These are phyloP conservation scores for Pogonophryne albipinna DNA, from an alignment of 2,797 vertebrate species.

Conservation along the genomic window DNA sequence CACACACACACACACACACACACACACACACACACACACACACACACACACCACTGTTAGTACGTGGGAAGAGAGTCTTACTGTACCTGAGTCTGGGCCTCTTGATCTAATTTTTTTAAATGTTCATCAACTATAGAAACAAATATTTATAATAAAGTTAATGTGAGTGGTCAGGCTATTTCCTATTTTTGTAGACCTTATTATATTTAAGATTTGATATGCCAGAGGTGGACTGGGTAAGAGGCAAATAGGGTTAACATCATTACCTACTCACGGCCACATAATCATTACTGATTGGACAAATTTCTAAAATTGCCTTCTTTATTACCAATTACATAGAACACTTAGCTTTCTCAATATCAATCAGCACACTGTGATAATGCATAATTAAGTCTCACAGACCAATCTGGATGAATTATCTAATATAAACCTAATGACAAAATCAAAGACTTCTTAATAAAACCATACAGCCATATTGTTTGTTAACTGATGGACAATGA, in stretches of 20 bases:
- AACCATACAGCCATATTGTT: conserved; percentile 77
- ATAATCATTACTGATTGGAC: conserved; percentile 85
- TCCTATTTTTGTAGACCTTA: conserved; percentile 63
- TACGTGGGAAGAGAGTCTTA: conserved; percentile 29
- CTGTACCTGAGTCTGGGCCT: conserved; percentile 7
- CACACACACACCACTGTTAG: conserved; percentile 58
- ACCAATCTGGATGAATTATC: conserved; percentile 83
- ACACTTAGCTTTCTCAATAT: conserved; percentile 86
- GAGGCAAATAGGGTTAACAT: conserved; percentile 80
- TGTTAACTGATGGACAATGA: conserved; percentile 74
- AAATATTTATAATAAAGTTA: conserved; percentile 30
- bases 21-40: background rate
- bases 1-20: too few relatives aligned
- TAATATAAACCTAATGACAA: conserved; percentile 83
- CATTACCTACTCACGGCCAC: conserved; percentile 80
- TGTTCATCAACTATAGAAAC: conserved; percentile 21
- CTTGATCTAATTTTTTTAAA: conserved; percentile 30
- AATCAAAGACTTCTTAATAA: conserved; percentile 83
- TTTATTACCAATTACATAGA: conserved; percentile 87
- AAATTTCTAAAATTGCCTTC: conserved; percentile 84
- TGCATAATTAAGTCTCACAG: conserved; percentile 82
- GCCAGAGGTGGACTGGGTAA: conserved; percentile 70
- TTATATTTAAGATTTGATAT: conserved; percentile 69
- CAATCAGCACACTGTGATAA: conserved; percentile 82
- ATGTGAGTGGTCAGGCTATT: conserved; percentile 45